These are phyloP conservation scores for Muscina levida DNA, from an alignment of 2,888 invertebrate genomes.

Conservation along the genomic window DNA sequence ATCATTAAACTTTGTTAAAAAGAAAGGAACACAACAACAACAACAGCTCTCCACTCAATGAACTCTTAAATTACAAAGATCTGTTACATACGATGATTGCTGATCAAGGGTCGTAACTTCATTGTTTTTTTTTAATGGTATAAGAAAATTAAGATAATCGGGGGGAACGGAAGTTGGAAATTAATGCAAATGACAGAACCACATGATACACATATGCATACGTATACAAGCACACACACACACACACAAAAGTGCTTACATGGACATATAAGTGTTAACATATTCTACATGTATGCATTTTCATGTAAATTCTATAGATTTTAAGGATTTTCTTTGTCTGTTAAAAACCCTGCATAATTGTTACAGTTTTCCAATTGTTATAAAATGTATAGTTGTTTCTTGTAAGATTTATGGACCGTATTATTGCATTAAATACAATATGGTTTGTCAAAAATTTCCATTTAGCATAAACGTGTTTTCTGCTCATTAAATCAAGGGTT, in stretches of 20 bases:
- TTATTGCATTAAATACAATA: background rate
- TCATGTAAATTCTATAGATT: too few species aligned
- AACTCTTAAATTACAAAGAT: conserved; percentile 24
- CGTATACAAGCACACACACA: background rate
- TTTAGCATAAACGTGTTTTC: too few species aligned
- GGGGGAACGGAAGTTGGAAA: conserved; percentile 12
- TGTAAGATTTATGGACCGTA: background rate
- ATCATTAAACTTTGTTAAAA: conserved; percentile 37
- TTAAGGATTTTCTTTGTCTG: too few species aligned
- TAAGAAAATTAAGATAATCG: background rate
- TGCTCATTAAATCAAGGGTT: too few species aligned
- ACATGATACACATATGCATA: background rate
- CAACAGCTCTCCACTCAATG: conserved; percentile 10
- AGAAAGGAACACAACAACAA: conserved; percentile 17
- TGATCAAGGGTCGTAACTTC: too few species aligned
- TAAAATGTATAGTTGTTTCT: too few species aligned
- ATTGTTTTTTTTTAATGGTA: background rate
- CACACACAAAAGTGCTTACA: too few species aligned
- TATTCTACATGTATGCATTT: background rate
- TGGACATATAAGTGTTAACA: background rate
- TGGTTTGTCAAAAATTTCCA: background rate
- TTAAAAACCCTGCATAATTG: too few species aligned
- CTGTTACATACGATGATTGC: background rate
- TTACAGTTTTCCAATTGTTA: too few species aligned
- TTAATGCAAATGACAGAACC: conserved; percentile 22